These are phyloP conservation scores for Rhinopomastus cyanomelas DNA, from an alignment of 2,113 vertebrate species.

Conservation along the genomic window DNA sequence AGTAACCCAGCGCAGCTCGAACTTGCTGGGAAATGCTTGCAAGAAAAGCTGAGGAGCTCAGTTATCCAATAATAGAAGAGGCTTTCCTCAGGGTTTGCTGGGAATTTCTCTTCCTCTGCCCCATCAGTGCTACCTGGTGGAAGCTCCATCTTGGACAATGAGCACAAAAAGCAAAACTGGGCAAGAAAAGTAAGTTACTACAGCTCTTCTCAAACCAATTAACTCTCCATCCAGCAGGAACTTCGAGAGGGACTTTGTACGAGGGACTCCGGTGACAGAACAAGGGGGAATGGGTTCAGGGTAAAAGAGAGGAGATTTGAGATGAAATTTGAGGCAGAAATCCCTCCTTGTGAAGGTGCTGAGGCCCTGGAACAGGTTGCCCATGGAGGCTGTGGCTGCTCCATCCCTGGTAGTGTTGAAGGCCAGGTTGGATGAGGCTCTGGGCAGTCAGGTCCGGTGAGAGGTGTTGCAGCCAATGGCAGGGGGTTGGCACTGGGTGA, in stretches of 20 bases:
- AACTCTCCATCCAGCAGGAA: background rate
- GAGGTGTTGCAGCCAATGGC: no score
- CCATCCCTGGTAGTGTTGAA: no score
- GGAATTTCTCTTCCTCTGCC: background rate
- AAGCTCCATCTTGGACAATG: background rate
- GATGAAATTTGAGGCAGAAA: no score
- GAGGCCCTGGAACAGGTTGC: no score
- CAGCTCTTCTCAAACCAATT: background rate
- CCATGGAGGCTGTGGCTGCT: no score
- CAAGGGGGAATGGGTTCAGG: no score
- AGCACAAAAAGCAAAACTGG: background rate
- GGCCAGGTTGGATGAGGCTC: no score
- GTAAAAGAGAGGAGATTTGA: no score
- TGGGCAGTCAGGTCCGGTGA: no score
- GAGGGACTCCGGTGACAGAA: no score
- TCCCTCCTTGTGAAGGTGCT: no score
- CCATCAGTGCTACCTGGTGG: background rate
- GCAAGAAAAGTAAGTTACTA: background rate
- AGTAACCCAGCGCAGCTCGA: background rate
- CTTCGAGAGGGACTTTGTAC: background rate
- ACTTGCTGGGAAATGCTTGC: fast-evolving
- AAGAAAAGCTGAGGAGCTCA: background rate
- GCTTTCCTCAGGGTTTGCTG: background rate
- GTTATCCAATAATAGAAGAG: background rate
- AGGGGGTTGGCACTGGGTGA: no score